Base-by-base conservation (phyloP, 2,888 invertebrate genomes). In the Drosophila anomalata region DNA sequence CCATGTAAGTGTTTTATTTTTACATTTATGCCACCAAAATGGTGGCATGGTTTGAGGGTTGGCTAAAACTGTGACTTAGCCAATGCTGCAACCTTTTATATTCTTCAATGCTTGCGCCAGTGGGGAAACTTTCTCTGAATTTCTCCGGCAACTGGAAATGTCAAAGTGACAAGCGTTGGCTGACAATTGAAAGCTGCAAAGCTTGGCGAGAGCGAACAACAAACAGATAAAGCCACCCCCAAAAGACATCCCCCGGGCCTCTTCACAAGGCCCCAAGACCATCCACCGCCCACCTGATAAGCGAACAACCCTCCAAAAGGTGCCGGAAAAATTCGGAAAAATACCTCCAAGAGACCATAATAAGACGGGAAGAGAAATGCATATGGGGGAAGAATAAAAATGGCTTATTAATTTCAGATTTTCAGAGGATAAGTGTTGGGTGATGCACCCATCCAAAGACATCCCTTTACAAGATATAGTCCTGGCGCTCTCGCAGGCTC, bases 211-310 rank as follows among this genome's bases (percentile, higher is more conserved):
- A 86, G 88, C 65, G 70, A 53, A 63, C 72, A 70, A 77, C 71
- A 79, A 79, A 83, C 86, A 88, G 62, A 50, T 55, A 63, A 55
- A 73, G 68, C 68, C 72, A 82, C 88, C 82, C 80, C 79, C 56
- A 55, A 31, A 44, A 29, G 66, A 36, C 46, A 52, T 46, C 66
- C 36, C 47, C 36, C 17, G 17, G 24, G 31, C 22, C 52, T 4
- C 29, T 31, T 31, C 31, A 17, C 17, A 48, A 22, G 33, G 20
- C 51, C 51, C n/a, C 51, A 51, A 51, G 31, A 20, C 33, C 12
- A 20, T 9, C 20, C 31, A 17, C 50, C 51, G 9, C 14, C 22
- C 24, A 9, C 14, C n/a, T 44, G 26, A 44, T n/a, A 26, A 24
- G 12, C 41, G 11, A 67, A 65, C 65, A 41, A 65, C 65, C 65